Evolutionary conservation across 1,140 invertebrate genomes (phyloP), one percentile per base, ranked within the genome.

Genomic region (Eufriesea mexicana): DNA sequence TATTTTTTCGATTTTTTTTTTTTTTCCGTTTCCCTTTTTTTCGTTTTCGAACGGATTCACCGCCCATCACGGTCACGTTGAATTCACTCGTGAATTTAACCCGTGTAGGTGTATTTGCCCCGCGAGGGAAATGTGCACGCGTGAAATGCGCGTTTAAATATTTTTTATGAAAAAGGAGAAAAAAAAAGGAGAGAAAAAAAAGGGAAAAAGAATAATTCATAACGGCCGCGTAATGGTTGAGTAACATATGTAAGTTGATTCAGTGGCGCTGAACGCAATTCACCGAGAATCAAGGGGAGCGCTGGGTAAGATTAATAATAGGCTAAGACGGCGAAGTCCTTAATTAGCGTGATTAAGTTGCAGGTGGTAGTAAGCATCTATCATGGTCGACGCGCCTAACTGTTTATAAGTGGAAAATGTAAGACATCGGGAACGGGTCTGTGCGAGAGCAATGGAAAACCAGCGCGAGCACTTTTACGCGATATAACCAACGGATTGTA

Each of bases 331-430:
- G 77, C 81, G 71, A 83, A 70, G 74, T 76, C 66, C 81, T 83
- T 83, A 83, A 83, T 83, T 83, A 83, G 74, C 55, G 81, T 83
- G 81, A 83, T 83, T 83, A 83, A 83, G 57, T 78, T 78, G 51
- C 81, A 83, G 66, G 81, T 70, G 75, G 75, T 78, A 78, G 75
- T 42, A 47, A 49, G 47, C 74, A 83, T 83, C 75, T 76, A 83
- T 83, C 81, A 78, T 62, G n/a, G 81, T 83, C 54, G 66, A 71
- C 47, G 55, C 35, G 75, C 18, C 9, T 62, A 55, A 83, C 62
- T 78, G 81, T 62, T 83, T 62, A 67, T 42, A 54, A 71, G 66
- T 47, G 54, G 64, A 78, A 70, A 83, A 55, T 35, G 47, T 83
- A 78, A 78, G 81, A 78, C 55, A 78, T 55, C 12, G 55, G 18